phyloP scores from a whole-genome alignment of 2,888 invertebrate species.

The Chymomyza amoena region DNA sequence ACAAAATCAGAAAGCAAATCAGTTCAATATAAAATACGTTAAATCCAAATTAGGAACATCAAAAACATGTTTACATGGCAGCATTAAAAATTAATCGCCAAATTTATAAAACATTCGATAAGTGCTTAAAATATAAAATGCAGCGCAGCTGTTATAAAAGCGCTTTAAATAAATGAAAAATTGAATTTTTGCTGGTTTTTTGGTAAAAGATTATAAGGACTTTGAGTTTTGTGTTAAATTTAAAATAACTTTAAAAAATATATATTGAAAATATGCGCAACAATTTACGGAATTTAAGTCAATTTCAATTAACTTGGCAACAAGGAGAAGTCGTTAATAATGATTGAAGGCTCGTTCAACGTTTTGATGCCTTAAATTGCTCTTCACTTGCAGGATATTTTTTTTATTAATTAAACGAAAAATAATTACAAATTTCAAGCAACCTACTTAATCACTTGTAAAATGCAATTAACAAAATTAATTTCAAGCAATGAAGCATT shows the following conservation, averaged over 20 bases:
- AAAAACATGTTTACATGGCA: neutral
- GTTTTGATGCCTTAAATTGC: neutral
- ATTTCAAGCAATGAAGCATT: neutral
- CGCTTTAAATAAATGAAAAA: neutral
- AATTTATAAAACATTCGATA: neutral
- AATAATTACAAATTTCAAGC: neutral
- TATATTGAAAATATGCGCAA: too few relatives aligned
- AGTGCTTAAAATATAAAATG: neutral
- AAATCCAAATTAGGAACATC: neutral
- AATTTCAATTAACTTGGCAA: neutral
- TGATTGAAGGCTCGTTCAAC: neutral
- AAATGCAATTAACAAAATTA: neutral
- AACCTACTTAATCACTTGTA: neutral
- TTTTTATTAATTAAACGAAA: neutral
- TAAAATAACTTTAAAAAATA: too few relatives aligned
- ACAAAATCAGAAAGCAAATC: too few relatives aligned
- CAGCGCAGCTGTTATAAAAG: neutral
- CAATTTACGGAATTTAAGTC: too few relatives aligned
- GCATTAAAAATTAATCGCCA: neutral
- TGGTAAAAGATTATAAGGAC: neutral
- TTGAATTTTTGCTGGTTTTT: neutral
- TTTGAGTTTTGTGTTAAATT: too few relatives aligned
- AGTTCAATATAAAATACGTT: too few relatives aligned
- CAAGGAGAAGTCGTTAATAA: neutral
- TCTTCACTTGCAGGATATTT: neutral